Base-by-base conservation (phyloP, 2,888 invertebrate genomes). In the Odontomyia ornata region DNA sequence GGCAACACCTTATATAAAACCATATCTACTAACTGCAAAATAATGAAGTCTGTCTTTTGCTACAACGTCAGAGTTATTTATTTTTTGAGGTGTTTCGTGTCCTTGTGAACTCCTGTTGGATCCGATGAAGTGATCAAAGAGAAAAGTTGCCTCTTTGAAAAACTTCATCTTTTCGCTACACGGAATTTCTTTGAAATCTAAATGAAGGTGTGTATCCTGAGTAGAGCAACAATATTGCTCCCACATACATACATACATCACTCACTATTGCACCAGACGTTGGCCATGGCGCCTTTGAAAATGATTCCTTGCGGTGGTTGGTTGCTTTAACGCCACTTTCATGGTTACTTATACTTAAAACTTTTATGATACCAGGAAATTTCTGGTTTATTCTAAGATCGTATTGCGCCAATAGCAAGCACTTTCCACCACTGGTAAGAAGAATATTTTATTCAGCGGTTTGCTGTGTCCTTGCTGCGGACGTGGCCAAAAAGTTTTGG, bases 111-210 rank as follows among this genome's bases (percentile, higher is more conserved):
- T 36, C 36, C 36, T 1, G 13, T 28, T 28, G 27, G 52, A 15
- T 56, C 9, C 56, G 30, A 52, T 52, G 30, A 21, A 9, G 56
- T 72, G 72, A 72, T 72, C 72, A 72, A 72, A 72, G 72, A 47
- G 56, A 72, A 72, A 72, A 72, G 72, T 72, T 72, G 56, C 56
- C 27, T 72, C 72, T 72, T 72, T 72, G 72, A 72, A 56, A 52
- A 72, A 72, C 28, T 72, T 69, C 28, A 47, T 47, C 47, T 56
- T 72, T 56, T 18, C 47, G 11, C 25, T 21, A 4, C 60, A n/a
- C 43, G 56, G 52, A 72, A 56, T 52, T 56, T n/a, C 27, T 56
- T 56, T 28, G 69, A n/a, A n/a, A 7, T 25, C n/a, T 11, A 25
- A 47, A 69, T 47, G 25, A 69, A 47, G 47, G 25, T 23, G 30